Base-by-base conservation (phyloP, 2,888 invertebrate genomes). In the Pheosia tremula region DNA sequence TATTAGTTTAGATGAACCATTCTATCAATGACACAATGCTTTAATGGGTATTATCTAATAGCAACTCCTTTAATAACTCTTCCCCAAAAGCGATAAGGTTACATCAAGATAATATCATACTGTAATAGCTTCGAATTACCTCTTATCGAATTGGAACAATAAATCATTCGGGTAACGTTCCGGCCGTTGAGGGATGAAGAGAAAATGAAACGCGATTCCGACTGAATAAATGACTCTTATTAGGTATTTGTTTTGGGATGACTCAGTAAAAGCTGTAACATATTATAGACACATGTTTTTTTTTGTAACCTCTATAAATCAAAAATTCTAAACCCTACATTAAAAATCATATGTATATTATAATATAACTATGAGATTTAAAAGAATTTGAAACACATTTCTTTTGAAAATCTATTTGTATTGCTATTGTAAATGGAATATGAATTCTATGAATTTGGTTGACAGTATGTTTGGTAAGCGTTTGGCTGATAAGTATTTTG, bases 61-160 rank as follows among this genome's bases (percentile, higher is more conserved):
- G 5, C 4, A 43, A 43, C 47, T n/a, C 47, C 47, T n/a, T 47
- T 47, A 47, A 47, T 47, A 47, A 47, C n/a, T 11, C 47, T 4
- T n/a, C n/a, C 47, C 50, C 37, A 53, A 50, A 50, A 53, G 37
- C 53, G 11, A 53, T 53, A 37, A 37, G 37, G 37, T 53, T 53
- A 36, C 36, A 24, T 50, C 50, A 24, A 50, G 24, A 50, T 50
- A 50, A 53, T 53, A 53, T 53, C 37, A 37, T 53, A 53, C 37
- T 53, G 37, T 55, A 55, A 55, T 55, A 55, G 38, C 38, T 10
- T 39, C 39, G 55, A 37, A 53, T 55, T 55, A 55, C 55, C 39
- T 38, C 55, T n/a, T 55, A 55, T 55, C 39, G 55, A 39, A 55
- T 55, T 55, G 55, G 38, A 55, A 55, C 55, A 55, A 55, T 55